These are phyloP conservation scores for Zalophus californianus DNA, from an alignment of 2,797 vertebrate genomes.

Conservation along the genomic window DNA sequence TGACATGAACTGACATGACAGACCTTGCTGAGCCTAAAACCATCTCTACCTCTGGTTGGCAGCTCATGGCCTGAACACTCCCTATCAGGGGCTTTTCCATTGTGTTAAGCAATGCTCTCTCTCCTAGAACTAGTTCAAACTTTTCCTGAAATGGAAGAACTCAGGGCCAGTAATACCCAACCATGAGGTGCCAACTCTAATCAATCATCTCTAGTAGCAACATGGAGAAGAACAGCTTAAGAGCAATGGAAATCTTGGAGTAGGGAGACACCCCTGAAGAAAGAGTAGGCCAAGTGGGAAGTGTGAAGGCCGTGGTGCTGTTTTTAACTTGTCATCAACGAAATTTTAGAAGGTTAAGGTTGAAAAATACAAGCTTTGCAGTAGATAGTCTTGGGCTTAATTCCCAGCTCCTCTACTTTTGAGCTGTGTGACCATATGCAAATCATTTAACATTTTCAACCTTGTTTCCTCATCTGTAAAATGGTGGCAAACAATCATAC, in stretches of 20 bases:
- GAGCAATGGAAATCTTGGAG: not conserved
- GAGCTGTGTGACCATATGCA: not conserved
- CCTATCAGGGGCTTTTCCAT: not conserved
- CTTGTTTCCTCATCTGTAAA: not conserved
- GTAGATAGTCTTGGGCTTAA: not conserved
- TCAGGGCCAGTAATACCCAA: not conserved
- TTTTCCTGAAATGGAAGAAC: conserved; percentile 23
- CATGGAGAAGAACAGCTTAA: not conserved
- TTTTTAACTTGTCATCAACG: not conserved
- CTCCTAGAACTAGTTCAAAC: not conserved
- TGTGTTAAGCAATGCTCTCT: not conserved
- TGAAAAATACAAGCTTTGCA: not conserved
- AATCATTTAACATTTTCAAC: not conserved
- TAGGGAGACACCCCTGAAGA: not conserved
- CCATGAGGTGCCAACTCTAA: not conserved
- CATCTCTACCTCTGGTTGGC: not conserved
- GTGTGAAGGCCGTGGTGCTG: not conserved
- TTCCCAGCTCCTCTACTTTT: not conserved
- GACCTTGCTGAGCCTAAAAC: not conserved
- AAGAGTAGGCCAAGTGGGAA: not conserved
- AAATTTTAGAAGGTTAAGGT: conserved; percentile 47
- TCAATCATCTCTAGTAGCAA: not conserved
- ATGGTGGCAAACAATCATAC: not conserved
- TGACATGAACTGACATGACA: not conserved
- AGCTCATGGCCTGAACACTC: not conserved